These are phyloP conservation scores for Drosophila bipectinata DNA, from an alignment of 1,140 invertebrate genomes.

Conservation along the genomic window DNA sequence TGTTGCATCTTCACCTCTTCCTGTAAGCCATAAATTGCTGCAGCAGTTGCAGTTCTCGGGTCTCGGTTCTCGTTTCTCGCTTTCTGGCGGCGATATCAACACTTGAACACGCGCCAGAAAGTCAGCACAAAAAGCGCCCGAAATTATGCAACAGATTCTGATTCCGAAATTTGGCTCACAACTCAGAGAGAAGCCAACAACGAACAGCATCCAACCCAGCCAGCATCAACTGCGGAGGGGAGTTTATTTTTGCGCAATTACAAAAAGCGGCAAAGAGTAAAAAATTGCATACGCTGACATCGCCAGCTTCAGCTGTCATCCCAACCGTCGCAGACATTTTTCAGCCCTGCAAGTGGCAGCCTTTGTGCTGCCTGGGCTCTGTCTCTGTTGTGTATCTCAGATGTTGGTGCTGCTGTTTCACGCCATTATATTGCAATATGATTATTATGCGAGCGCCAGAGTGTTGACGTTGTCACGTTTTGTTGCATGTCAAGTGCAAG, in stretches of 20 bases:
- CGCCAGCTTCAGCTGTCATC: constrained; percentile 73
- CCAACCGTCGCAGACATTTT: constrained; percentile 70
- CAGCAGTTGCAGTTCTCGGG: constrained; percentile 67
- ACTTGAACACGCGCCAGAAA: constrained; percentile 76
- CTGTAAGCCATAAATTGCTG: constrained; percentile 63
- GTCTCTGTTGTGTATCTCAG: constrained; percentile 34
- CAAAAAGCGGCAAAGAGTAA: constrained; percentile 57
- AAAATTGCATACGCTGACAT: constrained; percentile 52
- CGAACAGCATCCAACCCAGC: neutral
- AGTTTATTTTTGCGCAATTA: constrained; percentile 79
- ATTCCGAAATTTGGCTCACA: constrained; percentile 56
- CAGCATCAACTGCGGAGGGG: constrained; percentile 24
- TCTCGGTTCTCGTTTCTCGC: neutral
- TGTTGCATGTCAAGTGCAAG: constrained; percentile 70
- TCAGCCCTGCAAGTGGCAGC: constrained; percentile 38
- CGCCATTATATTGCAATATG: constrained; percentile 80
- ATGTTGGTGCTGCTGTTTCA: constrained; percentile 58
- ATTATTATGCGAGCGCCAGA: constrained; percentile 78
- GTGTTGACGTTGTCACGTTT: constrained; percentile 80
- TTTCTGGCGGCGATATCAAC: constrained; percentile 60
- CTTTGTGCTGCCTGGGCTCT: constrained; percentile 26
- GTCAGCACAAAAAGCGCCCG: constrained; percentile 51
- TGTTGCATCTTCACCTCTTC: constrained; percentile 17
- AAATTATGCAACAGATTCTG: constrained; percentile 80
- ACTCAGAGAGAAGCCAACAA: neutral